Percentiles rank a stretch among this genome's conserved stretches.
These are phyloP conservation scores for Drosophila equinoxialis DNA, from an alignment of 1,140 invertebrate species.

Conservation along the genomic window DNA sequence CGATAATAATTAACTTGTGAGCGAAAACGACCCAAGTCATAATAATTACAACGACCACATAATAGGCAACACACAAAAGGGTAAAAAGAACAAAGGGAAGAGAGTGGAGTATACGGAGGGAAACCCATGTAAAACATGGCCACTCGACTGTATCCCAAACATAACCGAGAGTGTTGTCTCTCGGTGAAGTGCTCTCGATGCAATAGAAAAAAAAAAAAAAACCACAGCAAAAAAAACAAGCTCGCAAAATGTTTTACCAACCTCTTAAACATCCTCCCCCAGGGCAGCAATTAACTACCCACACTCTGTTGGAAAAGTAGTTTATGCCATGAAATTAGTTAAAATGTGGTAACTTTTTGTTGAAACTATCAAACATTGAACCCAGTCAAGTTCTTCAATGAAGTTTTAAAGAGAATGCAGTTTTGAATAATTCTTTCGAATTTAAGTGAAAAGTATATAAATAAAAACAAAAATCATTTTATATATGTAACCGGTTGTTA, in stretches of 20 bases:
- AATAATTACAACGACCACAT: not conserved
- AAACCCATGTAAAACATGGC: not conserved
- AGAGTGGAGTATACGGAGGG: not conserved
- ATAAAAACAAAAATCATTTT: too few relatives aligned
- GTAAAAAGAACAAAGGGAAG: not conserved
- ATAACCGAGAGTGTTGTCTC: not conserved
- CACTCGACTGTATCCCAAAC: slow-evolving; percentile 1
- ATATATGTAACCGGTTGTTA: too few relatives aligned
- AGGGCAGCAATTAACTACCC: not conserved
- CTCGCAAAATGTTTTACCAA: slow-evolving; percentile 4
- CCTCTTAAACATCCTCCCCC: not conserved
- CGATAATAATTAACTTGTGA: slow-evolving; percentile 10
- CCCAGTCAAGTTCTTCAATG: too few relatives aligned
- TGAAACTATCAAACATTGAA: too few relatives aligned
- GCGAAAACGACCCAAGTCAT: slow-evolving; percentile 1
- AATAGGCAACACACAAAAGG: not conserved
- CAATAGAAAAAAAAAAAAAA: too few relatives aligned
- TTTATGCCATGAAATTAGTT: too few relatives aligned
- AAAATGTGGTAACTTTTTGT: too few relatives aligned
- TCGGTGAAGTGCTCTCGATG: not conserved
- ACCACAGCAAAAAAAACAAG: not conserved
- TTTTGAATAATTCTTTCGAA: too few relatives aligned
- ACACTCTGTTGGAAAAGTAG: too few relatives aligned
- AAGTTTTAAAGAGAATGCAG: too few relatives aligned
- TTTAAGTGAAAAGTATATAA: too few relatives aligned